Evolutionary conservation across 2,113 vertebrate genomes (phyloP).

Genomic region (Poeciliopsis prolifica): DNA sequence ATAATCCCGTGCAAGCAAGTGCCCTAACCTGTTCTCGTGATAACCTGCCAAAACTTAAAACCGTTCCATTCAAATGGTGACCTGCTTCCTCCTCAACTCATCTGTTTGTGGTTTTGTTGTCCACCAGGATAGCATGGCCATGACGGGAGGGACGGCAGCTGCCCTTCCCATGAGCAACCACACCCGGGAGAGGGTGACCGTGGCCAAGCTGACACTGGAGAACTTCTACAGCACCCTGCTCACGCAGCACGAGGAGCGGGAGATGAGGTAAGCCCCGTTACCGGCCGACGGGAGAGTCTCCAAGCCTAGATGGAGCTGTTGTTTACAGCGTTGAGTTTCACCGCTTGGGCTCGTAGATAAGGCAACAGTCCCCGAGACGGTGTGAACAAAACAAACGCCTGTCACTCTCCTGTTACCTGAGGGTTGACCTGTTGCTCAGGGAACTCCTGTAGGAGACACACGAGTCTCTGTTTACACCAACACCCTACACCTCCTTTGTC

Average conservation of each 20-base stretch:
- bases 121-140: slow-evolving; percentile 89
- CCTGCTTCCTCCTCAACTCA: too few species aligned
- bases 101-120: background rate
- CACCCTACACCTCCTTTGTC: background rate
- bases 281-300: too few species aligned
- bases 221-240: slow-evolving; percentile 99
- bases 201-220: slow-evolving; percentile 97
- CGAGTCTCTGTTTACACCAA: slow-evolving; percentile 21
- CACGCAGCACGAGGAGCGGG: slow-evolving; percentile 95
- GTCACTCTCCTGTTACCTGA: slow-evolving; percentile 27
- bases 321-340: slow-evolving; percentile 19
- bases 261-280: slow-evolving; percentile 86
- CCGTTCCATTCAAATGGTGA: too few species aligned
- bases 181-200: slow-evolving; percentile 95
- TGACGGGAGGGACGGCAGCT: slow-evolving; percentile 91
- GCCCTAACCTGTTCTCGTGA: too few species aligned
- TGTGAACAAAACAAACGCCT: slow-evolving; percentile 28
- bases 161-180: slow-evolving; percentile 98
- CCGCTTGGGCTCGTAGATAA: background rate
- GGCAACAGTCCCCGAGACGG: background rate
- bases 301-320: slow-evolving; percentile 9
- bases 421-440: slow-evolving; percentile 14
- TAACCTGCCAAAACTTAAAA: too few species aligned
- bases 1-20: too few species aligned
- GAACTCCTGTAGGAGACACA: slow-evolving; percentile 1